Percentiles rank a stretch among this genome's conserved stretches.
Evolutionary conservation across 2,113 vertebrate species (phyloP).

Genomic region (Hippocampus abdominalis): DNA sequence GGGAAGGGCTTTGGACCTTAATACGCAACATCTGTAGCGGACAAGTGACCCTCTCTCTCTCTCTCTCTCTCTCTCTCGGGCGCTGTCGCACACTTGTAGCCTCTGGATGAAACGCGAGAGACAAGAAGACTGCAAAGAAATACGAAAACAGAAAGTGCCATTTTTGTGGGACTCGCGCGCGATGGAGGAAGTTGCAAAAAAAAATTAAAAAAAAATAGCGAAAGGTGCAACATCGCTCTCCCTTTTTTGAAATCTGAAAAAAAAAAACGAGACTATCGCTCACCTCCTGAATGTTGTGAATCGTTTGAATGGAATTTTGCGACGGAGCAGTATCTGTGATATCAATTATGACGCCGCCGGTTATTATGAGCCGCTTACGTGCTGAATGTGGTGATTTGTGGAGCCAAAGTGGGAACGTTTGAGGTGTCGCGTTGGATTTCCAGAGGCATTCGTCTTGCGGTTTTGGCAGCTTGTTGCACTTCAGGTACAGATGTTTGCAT

Average conservation of each 20-base stretch:
- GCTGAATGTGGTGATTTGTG: slow-evolving; percentile 81
- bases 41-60: slow-evolving; percentile 43
- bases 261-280: no score
- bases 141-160: not conserved
- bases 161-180: not conserved
- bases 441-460: slow-evolving; percentile 83
- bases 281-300: not conserved
- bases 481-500: slow-evolving; percentile 80
- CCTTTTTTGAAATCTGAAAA: no score
- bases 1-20: slow-evolving; percentile 63
- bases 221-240: no score
- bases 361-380: slow-evolving; percentile 80
- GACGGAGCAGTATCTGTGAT: slow-evolving; percentile 18
- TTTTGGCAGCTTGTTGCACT: slow-evolving; percentile 82
- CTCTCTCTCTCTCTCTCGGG: not conserved
- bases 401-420: slow-evolving; percentile 81
- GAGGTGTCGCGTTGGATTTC: slow-evolving; percentile 85
- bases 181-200: not conserved
- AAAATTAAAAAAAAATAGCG: no score
- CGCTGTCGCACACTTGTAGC: slow-evolving; percentile 25
- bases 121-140: not conserved
- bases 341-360: not conserved
- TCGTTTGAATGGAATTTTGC: not conserved
- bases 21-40: slow-evolving; percentile 71
- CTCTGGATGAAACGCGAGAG: slow-evolving; percentile 19